Evolutionary conservation across 2,797 vertebrate genomes (phyloP), one percentile per base, ranked within the genome.

Genomic region (Halcyon badia): DNA sequence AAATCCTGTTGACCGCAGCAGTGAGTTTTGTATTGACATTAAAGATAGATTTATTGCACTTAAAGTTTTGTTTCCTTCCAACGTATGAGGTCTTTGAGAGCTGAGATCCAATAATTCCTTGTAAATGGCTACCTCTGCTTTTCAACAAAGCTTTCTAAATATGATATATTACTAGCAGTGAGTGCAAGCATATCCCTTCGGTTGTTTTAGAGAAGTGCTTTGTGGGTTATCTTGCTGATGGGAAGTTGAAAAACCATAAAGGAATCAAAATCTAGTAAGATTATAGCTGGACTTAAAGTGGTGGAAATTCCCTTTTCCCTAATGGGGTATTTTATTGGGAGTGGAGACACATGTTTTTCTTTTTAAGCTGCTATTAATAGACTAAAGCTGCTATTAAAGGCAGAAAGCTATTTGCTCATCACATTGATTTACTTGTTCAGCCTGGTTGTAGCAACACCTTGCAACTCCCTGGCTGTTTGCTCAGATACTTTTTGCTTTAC

Each of bases 1-100:
- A 97, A 98, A 70, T 86, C 60, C 62, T 91, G 33, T 84, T 96
- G 95, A 81, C 88, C 19, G 25, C 28, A 82, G 28, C 25, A 84
- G 12, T 37, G 75, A 76, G 51, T 66, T 89, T 84, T 75, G 12
- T 70, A 35, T 62, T 90, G 88, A 65, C 8, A 5, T 64, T 83
- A 87, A 90, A 57, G 57, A 52, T 52, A 73, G 62, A 89, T 96
- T 89, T 93, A 95, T 49, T 95, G 69, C 21, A 42, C 39, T 66
- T 94, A 64, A 83, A 78, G 9, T 81, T 94, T 83, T 93, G 57
- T 37, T 92, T 66, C 21, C 37, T 88, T 83, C 52, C 52, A 92
- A 28, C 1, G 69, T 77, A 76, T 10, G 49, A 44, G 42, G 48
- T 66, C 44, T 89, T 76, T 10, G 8, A 62, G 80, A 79, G 28